phyloP scores from a whole-genome alignment of 1,140 invertebrate genomes.

The Drosophila pallidifrons region DNA sequence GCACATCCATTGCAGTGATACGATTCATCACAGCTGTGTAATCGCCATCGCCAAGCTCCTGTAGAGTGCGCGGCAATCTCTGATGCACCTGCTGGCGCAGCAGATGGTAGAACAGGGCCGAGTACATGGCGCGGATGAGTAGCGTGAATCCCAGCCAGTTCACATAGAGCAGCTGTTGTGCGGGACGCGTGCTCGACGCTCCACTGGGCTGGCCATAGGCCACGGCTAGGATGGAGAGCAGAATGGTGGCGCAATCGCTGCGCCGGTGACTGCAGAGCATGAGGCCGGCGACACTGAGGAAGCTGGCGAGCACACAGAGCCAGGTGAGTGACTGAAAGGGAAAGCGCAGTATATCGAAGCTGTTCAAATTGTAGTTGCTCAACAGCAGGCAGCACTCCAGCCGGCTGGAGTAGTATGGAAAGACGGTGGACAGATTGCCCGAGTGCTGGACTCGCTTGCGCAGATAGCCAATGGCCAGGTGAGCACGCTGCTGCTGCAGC shows the following conservation, averaged over 20 bases:
- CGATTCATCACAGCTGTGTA: constrained; percentile 60
- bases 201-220: constrained; percentile 45
- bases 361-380: constrained; percentile 56
- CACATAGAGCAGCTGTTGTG: constrained; percentile 49
- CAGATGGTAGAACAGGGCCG: constrained; percentile 55
- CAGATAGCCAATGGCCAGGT: constrained; percentile 59
- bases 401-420: constrained; percentile 55
- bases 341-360: constrained; percentile 51
- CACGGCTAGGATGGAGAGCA: constrained; percentile 43
- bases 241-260: constrained; percentile 28
- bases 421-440: constrained; percentile 50
- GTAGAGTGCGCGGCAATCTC: constrained; percentile 41
- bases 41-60: constrained; percentile 30
- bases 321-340: constrained; percentile 56
- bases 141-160: constrained; percentile 55
- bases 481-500: constrained; percentile 28
- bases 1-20: constrained; percentile 43
- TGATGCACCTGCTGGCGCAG: constrained; percentile 60
- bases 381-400: constrained; percentile 52
- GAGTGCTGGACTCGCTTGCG: constrained; percentile 47
- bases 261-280: constrained; percentile 28
- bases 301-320: constrained; percentile 43
- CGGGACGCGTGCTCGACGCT: constrained; percentile 11
- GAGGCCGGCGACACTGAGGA: constrained; percentile 36
- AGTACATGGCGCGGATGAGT: constrained; percentile 59